These are phyloP conservation scores for Erpornis zantholeuca DNA, from an alignment of 2,113 vertebrate species.

Conservation along the genomic window DNA sequence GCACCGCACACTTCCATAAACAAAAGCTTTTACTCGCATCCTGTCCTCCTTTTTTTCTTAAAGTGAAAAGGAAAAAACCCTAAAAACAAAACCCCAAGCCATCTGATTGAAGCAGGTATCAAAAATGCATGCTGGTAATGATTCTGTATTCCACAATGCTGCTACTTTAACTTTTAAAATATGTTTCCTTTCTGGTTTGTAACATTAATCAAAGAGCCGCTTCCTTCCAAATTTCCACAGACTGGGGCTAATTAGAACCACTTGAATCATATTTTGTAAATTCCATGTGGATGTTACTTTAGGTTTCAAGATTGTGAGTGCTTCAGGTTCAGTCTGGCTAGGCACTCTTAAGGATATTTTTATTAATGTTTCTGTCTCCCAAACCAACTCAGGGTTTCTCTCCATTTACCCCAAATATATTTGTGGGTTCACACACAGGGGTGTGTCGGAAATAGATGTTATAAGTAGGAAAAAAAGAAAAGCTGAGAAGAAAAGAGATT, in stretches of 20 bases:
- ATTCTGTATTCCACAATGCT: slow-evolving; percentile 47
- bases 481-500: slow-evolving; percentile 41
- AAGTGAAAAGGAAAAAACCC: slow-evolving; percentile 15
- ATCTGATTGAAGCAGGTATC: slow-evolving; percentile 35
- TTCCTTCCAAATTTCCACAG: slow-evolving; percentile 58
- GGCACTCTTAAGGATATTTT: background rate
- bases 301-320: background rate
- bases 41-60: slow-evolving; percentile 6
- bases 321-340: background rate
- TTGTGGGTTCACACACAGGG: background rate
- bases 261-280: slow-evolving; percentile 51
- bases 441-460: background rate
- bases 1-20: slow-evolving; percentile 34
- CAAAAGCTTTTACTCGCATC: slow-evolving; percentile 44
- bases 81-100: slow-evolving; percentile 29
- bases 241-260: slow-evolving; percentile 52
- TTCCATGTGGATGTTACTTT: slow-evolving; percentile 44
- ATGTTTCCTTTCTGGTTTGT: slow-evolving; percentile 54
- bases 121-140: background rate
- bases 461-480: background rate
- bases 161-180: slow-evolving; percentile 69
- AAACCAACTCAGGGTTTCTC: background rate
- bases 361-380: background rate
- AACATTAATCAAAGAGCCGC: slow-evolving; percentile 31
- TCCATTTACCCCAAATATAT: background rate